Evolutionary conservation across 2,113 vertebrate genomes (phyloP).

Genomic region (Leucoraja erinaceus): DNA sequence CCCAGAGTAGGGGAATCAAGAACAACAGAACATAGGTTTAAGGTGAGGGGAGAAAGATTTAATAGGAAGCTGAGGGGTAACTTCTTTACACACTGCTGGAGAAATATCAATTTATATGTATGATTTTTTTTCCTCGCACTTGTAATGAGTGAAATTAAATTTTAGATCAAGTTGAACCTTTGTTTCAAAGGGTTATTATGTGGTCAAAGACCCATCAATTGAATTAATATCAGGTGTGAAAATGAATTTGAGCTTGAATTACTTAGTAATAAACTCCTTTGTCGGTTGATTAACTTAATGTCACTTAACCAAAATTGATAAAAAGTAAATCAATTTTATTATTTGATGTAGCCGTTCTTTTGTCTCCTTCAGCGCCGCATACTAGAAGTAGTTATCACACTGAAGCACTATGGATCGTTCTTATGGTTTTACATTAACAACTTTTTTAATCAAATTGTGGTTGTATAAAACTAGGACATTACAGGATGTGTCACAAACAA

Average conservation of each 20-base stretch:
- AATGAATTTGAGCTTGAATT: constrained; percentile 6
- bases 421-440: neutral
- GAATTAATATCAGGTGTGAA: neutral
- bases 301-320: neutral
- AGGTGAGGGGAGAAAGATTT: no score
- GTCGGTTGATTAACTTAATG: neutral
- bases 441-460: neutral
- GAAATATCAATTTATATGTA: neutral
- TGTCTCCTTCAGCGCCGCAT: neutral
- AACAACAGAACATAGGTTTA: no score
- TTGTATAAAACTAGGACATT: neutral
- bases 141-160: neutral
- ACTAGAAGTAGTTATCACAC: no score
- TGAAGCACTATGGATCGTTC: neutral
- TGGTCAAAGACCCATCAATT: neutral
- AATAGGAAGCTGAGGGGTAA: no score
- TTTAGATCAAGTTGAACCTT: neutral
- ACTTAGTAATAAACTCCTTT: neutral
- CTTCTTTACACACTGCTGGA: no score
- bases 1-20: no score
- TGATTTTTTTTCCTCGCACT: neutral
- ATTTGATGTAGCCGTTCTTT: neutral
- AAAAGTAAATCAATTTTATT: constrained; percentile 8
- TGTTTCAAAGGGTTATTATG: neutral
- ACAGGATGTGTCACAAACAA: neutral